phyloP scores from a whole-genome alignment of 2,113 vertebrate species.

The Carlito syrichta region DNA sequence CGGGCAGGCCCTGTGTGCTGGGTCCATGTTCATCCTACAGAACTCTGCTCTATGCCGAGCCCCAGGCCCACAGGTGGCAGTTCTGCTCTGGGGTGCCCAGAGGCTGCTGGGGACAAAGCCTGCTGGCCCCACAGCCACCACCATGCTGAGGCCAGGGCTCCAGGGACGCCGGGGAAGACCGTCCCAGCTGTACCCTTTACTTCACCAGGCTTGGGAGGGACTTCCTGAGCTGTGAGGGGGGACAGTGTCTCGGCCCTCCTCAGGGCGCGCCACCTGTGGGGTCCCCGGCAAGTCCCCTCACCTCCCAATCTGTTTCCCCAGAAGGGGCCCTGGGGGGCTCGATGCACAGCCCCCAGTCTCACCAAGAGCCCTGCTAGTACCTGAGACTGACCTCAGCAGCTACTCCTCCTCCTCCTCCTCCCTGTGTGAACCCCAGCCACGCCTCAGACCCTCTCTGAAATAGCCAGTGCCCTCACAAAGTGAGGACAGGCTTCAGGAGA shows the following conservation, averaged over 20 bases:
- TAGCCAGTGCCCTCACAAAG: accelerated
- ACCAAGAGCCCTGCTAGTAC: neutral
- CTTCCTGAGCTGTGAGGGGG: neutral
- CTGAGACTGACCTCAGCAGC: neutral
- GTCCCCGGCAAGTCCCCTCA: neutral
- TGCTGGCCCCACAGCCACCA: accelerated
- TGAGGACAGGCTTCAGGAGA: no score
- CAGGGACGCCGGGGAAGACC: neutral
- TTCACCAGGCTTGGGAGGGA: neutral
- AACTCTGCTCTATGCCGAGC: neutral
- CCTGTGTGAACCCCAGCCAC: neutral
- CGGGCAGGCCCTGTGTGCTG: neutral
- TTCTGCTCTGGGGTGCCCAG: neutral
- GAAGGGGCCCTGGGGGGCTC: neutral
- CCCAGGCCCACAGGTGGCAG: neutral
- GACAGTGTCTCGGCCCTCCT: no score
- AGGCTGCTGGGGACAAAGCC: neutral
- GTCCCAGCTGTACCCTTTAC: no score
- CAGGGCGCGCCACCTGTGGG: no score
- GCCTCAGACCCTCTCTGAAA: neutral
- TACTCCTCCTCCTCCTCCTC: neutral
- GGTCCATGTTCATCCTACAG: neutral
- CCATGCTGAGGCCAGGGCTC: neutral
- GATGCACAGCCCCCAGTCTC: neutral
- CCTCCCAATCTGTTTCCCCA: neutral